A percentile compares a stretch with the other conserved stretches of the same genome.
Evolutionary conservation across 1,140 invertebrate species (phyloP).

Genomic region (Mya arenaria): DNA sequence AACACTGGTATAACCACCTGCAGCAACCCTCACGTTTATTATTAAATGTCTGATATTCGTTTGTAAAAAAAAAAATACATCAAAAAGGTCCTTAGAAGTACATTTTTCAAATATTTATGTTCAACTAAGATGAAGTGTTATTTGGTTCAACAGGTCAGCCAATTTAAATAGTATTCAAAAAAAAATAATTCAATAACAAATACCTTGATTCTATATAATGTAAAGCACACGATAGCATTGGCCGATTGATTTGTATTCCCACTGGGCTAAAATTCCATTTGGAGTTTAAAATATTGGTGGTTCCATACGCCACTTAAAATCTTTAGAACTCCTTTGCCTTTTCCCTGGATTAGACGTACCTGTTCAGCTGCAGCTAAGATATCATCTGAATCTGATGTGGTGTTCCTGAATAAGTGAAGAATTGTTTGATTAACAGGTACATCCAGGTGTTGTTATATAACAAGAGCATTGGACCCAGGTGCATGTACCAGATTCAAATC

Average conservation of each 20-base stretch:
- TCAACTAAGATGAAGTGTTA: too few species aligned
- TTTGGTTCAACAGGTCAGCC: too few species aligned
- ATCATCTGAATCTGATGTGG: background rate
- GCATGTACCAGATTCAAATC: too few species aligned
- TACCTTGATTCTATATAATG: background rate
- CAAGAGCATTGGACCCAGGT: too few species aligned
- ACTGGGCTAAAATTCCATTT: background rate
- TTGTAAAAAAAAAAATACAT: too few species aligned
- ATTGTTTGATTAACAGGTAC: background rate
- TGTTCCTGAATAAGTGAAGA: background rate
- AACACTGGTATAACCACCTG: too few species aligned
- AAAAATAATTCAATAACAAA: background rate
- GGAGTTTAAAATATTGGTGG: background rate
- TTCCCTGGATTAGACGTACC: background rate
- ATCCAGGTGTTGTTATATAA: background rate
- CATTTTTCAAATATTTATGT: too few species aligned
- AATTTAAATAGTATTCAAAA: background rate
- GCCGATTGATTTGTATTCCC: background rate
- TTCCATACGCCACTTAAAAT: background rate
- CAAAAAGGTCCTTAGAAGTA: too few species aligned
- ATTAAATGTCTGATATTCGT: too few species aligned
- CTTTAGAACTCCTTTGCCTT: background rate
- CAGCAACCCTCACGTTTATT: too few species aligned
- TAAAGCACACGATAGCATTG: background rate
- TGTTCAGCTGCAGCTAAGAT: conserved; percentile 11